These are phyloP conservation scores for Crematogaster levior DNA, from an alignment of 2,888 invertebrate species.

Conservation along the genomic window DNA sequence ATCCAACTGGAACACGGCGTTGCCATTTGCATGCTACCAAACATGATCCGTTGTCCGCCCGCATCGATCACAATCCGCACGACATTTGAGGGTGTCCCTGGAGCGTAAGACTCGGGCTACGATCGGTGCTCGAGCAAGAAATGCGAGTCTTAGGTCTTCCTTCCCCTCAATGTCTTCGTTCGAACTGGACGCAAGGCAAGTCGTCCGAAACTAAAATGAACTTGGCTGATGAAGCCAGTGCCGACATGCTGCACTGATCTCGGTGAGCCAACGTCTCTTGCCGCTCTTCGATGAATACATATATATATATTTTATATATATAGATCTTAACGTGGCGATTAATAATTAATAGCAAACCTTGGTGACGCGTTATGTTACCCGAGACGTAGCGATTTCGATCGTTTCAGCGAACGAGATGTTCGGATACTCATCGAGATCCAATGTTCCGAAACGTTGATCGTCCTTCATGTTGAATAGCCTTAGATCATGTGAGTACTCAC, in stretches of 20 bases:
- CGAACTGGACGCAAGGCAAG: constrained; percentile 77
- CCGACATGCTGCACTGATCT: constrained; percentile 23
- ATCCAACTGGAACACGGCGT: constrained; percentile 81
- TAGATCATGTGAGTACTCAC: constrained; percentile 68
- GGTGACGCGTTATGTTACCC: background rate
- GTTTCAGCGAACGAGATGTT: constrained; percentile 40
- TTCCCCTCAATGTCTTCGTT: constrained; percentile 64
- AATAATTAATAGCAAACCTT: constrained; percentile 1
- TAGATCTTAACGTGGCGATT: constrained; percentile 31
- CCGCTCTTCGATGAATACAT: constrained; percentile 12
- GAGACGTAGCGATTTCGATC: constrained; percentile 33
- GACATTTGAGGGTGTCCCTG: constrained; percentile 34
- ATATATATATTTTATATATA: no score
- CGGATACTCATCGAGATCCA: constrained; percentile 37
- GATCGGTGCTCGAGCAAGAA: constrained; percentile 34
- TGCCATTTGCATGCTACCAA: constrained; percentile 80
- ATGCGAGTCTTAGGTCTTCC: constrained; percentile 43
- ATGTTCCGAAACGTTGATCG: constrained; percentile 29
- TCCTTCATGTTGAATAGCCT: constrained; percentile 12
- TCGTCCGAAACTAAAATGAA: constrained; percentile 62
- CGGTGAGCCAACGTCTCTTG: constrained; percentile 42
- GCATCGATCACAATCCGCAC: constrained; percentile 46
- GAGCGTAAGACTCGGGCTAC: constrained; percentile 35
- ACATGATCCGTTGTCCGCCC: constrained; percentile 64
- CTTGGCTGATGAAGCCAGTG: constrained; percentile 29